Base-by-base conservation (phyloP, 2,797 vertebrate genomes). In the Pangasius macronema region DNA sequence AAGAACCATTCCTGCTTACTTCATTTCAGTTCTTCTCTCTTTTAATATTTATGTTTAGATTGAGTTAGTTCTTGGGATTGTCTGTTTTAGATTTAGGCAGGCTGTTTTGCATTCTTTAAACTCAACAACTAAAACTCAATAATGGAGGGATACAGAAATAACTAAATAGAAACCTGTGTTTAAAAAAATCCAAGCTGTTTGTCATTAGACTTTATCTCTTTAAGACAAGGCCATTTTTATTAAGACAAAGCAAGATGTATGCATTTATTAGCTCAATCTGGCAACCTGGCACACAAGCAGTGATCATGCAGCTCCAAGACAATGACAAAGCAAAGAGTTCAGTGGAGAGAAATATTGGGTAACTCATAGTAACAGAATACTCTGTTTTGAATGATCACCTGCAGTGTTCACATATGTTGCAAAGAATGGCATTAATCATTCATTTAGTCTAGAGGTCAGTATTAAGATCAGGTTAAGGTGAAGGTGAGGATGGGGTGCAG, bases 321-420 rank as follows among this genome's bases (percentile, higher is more conserved):
- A 75, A 75, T 88, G 87, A 88, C 87, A 82, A 85, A 85, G 87
- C 87, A 88, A 65, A 84, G 82, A n/a, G 18, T 59, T 72, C 33
- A 83, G 83, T 61, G 33, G 36, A 73, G 51, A 22, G 51, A 57
- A 33, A 65, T 67, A 51, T 82, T 49, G 81, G 11, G 46, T 51
- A 59, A 61, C 79, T 16, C 55, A 22, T 57, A 61, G 55, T 46
- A 83, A 51, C 46, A 67, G 33, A 3, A 68, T 33, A 33, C n/a
- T 27, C 46, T 20, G 18, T 24, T 49, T 30, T 49, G 13, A 82
- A 53, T 13, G 1, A 20, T 6, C 81, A 13, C 7, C 16, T 33
- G 4, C 36, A 53, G 42, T 49, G 9, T 68, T 63, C 39, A 42
- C 36, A 67, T 33, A 33, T 65, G 27, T 80, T 3, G 0, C 5